Evolutionary conservation across 2,797 vertebrate genomes (phyloP).

Genomic region (Propithecus deckenii): DNA sequence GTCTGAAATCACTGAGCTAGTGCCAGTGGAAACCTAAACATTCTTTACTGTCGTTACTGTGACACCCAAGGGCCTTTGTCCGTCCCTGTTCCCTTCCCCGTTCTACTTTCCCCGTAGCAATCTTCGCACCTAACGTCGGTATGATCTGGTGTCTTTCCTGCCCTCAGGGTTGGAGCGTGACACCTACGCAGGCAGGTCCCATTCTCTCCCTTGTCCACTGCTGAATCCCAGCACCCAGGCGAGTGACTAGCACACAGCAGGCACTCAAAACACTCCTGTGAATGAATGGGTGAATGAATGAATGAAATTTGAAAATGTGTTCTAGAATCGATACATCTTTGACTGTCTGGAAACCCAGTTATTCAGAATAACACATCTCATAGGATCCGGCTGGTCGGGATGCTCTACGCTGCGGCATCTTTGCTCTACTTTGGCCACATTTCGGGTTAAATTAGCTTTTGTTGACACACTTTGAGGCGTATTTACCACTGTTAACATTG

Average conservation of each 20-base stretch:
- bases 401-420: accelerated
- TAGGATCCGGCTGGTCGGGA: accelerated
- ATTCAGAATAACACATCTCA: accelerated
- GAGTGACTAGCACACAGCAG: accelerated
- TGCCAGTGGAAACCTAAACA: not conserved
- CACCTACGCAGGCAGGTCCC: not conserved
- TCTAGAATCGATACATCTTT: not conserved
- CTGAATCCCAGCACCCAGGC: not conserved
- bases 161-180: accelerated
- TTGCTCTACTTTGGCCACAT: accelerated
- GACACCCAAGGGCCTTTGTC: not conserved
- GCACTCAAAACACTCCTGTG: too few species aligned
- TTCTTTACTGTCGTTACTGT: too few species aligned
- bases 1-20: not conserved
- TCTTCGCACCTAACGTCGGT: accelerated
- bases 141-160: not conserved
- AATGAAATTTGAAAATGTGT: not conserved
- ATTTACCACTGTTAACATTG: not conserved
- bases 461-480: accelerated
- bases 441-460: not conserved
- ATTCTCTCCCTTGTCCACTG: not conserved
- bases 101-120: not conserved
- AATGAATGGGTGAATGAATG: not conserved
- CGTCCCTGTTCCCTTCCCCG: not conserved
- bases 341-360: not conserved